Evolutionary conservation across 1,140 invertebrate species (phyloP).

Genomic region (Nebria ingens): DNA sequence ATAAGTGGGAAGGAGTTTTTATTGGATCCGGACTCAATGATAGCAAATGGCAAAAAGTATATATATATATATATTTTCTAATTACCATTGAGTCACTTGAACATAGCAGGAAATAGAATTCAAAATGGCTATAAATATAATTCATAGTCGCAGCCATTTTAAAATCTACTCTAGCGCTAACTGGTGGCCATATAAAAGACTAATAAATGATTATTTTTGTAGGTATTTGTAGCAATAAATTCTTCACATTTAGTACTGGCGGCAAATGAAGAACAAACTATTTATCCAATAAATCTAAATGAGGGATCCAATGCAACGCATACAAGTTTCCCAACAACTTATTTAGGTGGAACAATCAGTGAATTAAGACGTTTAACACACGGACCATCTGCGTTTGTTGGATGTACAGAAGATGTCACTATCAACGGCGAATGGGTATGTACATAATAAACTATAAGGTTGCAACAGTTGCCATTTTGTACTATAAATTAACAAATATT

Average conservation of each 20-base stretch:
- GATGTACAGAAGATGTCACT: slow-evolving; percentile 83
- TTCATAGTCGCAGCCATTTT: no score
- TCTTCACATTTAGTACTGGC: slow-evolving; percentile 72
- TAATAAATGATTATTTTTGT: slow-evolving; percentile 4
- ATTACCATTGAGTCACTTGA: no score
- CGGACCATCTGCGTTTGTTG: slow-evolving; percentile 67
- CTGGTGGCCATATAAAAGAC: no score
- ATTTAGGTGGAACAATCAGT: slow-evolving; percentile 61
- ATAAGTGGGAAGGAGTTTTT: slow-evolving; percentile 82
- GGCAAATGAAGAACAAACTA: slow-evolving; percentile 79
- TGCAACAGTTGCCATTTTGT: slow-evolving; percentile 7
- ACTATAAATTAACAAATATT: slow-evolving; percentile 7
- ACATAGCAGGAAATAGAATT: background rate
- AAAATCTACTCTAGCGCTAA: no score
- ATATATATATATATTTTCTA: no score
- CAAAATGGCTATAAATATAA: no score
- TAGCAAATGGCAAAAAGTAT: slow-evolving; percentile 74
- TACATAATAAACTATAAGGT: slow-evolving; percentile 16
- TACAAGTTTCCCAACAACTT: slow-evolving; percentile 71
- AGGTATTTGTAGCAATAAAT: slow-evolving; percentile 76
- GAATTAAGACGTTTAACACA: slow-evolving; percentile 52
- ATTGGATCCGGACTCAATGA: slow-evolving; percentile 74
- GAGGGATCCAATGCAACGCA: slow-evolving; percentile 59
- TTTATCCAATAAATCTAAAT: slow-evolving; percentile 73
- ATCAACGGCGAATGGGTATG: slow-evolving; percentile 72